These are phyloP conservation scores for Tuberolachnus salignus DNA, from an alignment of 2,888 invertebrate species.

Conservation along the genomic window DNA sequence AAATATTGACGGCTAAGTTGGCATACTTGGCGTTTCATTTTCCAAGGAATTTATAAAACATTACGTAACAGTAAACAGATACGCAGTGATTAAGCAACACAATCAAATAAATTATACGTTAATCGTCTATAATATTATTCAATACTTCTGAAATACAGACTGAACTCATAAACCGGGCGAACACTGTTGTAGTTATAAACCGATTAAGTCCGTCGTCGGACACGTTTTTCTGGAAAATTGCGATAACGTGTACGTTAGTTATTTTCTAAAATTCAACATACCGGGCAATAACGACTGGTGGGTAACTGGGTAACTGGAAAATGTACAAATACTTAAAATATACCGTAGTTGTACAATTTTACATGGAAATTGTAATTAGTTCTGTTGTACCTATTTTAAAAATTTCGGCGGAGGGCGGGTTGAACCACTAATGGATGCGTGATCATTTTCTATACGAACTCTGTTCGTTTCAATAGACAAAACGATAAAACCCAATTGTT, in stretches of 20 bases:
- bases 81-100: background rate
- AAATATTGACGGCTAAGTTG: constrained; percentile 11
- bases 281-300: no score
- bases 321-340: background rate
- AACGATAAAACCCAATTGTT: no score
- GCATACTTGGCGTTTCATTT: constrained; percentile 10
- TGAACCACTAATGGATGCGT: no score
- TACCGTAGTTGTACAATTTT: background rate
- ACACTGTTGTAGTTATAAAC: background rate
- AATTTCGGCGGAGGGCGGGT: no score
- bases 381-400: no score
- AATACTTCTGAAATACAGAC: constrained; percentile 11
- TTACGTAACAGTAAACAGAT: background rate
- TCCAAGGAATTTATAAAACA: background rate
- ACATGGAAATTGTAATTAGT: no score
- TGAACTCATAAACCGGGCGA: background rate
- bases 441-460: no score
- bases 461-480: no score
- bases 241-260: no score
- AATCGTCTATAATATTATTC: background rate
- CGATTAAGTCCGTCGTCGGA: no score
- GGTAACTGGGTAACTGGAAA: background rate
- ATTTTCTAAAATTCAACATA: background rate
- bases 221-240: no score
- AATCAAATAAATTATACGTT: background rate